Percentiles rank a stretch among this genome's conserved stretches.
Evolutionary conservation across 2,113 vertebrate genomes (phyloP).

Genomic region (Anoplopoma fimbria): DNA sequence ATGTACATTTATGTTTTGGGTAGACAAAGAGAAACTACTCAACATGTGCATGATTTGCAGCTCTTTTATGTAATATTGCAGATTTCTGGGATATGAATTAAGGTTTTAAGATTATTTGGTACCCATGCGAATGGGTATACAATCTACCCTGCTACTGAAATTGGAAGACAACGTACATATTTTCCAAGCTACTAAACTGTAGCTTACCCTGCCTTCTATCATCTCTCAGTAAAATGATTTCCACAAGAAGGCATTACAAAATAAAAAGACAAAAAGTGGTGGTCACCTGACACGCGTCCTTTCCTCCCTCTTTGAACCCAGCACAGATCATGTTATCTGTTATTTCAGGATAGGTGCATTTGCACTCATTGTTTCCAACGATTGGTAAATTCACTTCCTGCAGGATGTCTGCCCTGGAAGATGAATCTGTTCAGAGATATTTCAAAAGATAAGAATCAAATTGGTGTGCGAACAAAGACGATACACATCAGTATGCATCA

Average conservation of each 20-base stretch:
- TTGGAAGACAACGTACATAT: not conserved
- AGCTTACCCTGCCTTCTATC: not conserved
- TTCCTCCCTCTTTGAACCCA: slow-evolving; percentile 73
- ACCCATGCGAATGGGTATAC: not conserved
- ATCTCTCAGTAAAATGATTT: not conserved
- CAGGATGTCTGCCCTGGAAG: not conserved
- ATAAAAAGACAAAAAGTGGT: not conserved
- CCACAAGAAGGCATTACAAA: not conserved
- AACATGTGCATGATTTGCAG: too few relatives aligned
- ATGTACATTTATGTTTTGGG: not conserved
- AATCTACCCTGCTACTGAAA: not conserved
- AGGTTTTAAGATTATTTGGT: not conserved
- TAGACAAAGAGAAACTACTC: not conserved
- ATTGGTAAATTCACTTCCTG: slow-evolving; percentile 62
- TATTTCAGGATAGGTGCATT: not conserved
- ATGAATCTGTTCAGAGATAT: not conserved
- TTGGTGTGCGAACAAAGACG: not conserved
- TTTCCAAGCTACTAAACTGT: not conserved
- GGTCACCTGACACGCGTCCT: slow-evolving; percentile 75
- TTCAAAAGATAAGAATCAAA: not conserved
- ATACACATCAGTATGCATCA: not conserved
- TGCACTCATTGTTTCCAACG: slow-evolving; percentile 66
- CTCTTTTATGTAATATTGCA: not conserved
- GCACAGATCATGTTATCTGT: slow-evolving; percentile 85
- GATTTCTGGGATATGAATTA: too few relatives aligned